phyloP scores from a whole-genome alignment of 2,888 invertebrate species.

The Sarcophaga carnaria region DNA sequence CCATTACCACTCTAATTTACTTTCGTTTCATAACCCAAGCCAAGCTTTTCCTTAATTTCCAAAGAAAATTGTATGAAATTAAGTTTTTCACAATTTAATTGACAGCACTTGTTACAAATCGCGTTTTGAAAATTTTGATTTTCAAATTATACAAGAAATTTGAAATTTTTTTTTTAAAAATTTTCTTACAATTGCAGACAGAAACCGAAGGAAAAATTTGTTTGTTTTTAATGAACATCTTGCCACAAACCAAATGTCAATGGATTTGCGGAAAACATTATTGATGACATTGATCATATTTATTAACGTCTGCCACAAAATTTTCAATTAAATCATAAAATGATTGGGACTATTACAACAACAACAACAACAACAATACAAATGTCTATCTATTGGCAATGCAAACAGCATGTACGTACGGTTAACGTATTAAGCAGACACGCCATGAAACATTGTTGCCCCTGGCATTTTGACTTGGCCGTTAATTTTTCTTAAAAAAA shows the following conservation, averaged over 20 bases:
- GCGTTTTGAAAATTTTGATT: neutral
- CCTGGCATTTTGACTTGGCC: too few relatives aligned
- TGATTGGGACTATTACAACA: constrained; percentile 28
- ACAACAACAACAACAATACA: constrained; percentile 2
- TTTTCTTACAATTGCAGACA: too few relatives aligned
- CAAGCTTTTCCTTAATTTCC: neutral
- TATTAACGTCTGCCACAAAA: constrained; percentile 68
- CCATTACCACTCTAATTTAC: neutral
- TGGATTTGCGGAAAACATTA: constrained; percentile 56
- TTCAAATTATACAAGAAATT: neutral
- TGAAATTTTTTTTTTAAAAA: neutral
- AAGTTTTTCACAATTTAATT: constrained; percentile 11
- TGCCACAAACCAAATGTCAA: constrained; percentile 6
- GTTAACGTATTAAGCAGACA: too few relatives aligned
- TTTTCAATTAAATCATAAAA: constrained; percentile 67
- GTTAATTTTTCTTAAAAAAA: too few relatives aligned
- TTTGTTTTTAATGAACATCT: neutral
- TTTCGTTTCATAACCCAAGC: neutral
- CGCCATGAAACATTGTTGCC: too few relatives aligned
- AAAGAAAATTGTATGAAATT: neutral
- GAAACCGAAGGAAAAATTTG: neutral
- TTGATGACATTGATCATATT: constrained; percentile 66
- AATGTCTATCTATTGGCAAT: constrained; percentile 1
- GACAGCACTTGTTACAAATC: neutral
- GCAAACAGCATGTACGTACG: neutral